phyloP scores from a whole-genome alignment of 2,888 invertebrate genomes.

The Kuschelorhynchus macadamiae region DNA sequence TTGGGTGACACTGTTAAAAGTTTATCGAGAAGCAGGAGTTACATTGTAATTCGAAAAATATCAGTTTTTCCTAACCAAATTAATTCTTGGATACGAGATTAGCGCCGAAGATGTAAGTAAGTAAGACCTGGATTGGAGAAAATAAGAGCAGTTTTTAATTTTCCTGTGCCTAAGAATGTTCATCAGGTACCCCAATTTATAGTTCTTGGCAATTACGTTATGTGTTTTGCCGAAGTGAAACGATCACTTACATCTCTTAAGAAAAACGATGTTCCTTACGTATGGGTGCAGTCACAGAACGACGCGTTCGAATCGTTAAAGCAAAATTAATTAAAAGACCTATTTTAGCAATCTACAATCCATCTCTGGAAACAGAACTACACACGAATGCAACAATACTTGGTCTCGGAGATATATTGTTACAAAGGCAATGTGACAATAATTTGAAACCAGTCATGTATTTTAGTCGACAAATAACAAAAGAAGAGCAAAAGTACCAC shows the following conservation, averaged over 20 bases:
- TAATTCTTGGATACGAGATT: too few relatives aligned
- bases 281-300: constrained; percentile 34
- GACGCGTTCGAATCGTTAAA: constrained; percentile 36
- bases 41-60: too few relatives aligned
- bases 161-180: too few relatives aligned
- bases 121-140: too few relatives aligned
- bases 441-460: constrained; percentile 34
- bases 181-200: too few relatives aligned
- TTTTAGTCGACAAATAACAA: constrained; percentile 38
- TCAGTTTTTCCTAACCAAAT: too few relatives aligned
- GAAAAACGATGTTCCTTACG: constrained; percentile 46
- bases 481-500: constrained; percentile 28
- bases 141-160: too few relatives aligned
- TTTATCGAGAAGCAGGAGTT: too few relatives aligned
- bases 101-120: too few relatives aligned
- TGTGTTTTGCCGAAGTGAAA: constrained; percentile 51
- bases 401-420: constrained; percentile 47
- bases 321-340: constrained; percentile 41
- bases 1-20: too few relatives aligned
- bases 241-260: constrained; percentile 53
- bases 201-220: constrained; percentile 4
- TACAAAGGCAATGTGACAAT: constrained; percentile 35
- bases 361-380: constrained; percentile 48
- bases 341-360: constrained; percentile 52
- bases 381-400: constrained; percentile 50